Evolutionary conservation across 2,113 vertebrate species (phyloP), one percentile per base, ranked within the genome.

Genomic region (Cinclus mexicanus): DNA sequence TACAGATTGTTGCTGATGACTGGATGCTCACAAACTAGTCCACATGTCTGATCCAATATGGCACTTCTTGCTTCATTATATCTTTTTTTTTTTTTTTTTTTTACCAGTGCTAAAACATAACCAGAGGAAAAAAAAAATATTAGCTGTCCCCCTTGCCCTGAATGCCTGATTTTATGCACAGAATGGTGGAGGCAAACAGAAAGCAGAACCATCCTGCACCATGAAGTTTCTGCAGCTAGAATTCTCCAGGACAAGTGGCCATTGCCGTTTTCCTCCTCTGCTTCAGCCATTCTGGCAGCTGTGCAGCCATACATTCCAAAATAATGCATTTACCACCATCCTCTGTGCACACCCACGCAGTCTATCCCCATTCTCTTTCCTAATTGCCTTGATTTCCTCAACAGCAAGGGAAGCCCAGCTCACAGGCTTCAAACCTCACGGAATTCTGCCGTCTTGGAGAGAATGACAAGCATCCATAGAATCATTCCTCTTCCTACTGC

Each of bases 81-180:
- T 3, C 21, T 3, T 3, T 22, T 12, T 2, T 6, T 3, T 0
- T 7, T 46, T 21, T 2, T 2, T 2, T 55, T 10, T 33, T 65
- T 57, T 35, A 42, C 9, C 11, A 6, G 9, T 26, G 10, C 14
- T 47, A 52, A 70, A 86, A 64, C 8, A 15, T 13, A 46, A 42
- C 5, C 7, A 44, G 29, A 59, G 8, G 68, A 69, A 14, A 17
- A 80, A 42, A 79, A 42, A 75, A 12, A 17, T 76, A 42, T 17
- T 26, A 47, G 3, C 11, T 37, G 7, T 44, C 55, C 3, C 9
- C 6, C 14, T 71, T 61, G 19, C 16, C 12, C 17, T 21, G 7
- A 70, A 21, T 17, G 26, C 13, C 7, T 59, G 17, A 50, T 49
- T 61, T 70, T 60, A 21, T 10, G 7, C 39, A 64, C 2, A 22